Conservation (phyloP, 2,797 vertebrate genomes). For the Mionectes olivaceus region DNA sequence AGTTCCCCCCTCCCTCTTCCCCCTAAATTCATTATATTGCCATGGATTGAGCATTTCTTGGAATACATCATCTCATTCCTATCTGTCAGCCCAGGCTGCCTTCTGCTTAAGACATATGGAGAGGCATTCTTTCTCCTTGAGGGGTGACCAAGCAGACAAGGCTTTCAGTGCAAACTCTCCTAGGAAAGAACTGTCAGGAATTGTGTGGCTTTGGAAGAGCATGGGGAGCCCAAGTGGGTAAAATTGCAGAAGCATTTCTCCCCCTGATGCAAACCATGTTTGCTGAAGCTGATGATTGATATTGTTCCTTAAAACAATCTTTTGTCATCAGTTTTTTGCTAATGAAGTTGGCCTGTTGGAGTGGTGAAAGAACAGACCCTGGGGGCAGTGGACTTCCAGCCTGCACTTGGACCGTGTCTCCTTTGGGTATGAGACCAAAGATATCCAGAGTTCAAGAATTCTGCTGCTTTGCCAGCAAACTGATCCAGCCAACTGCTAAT, state of each 20-base stretch:
- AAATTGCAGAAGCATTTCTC: neutral
- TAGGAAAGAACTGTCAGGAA: neutral
- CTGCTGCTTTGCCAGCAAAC: constrained; percentile 23
- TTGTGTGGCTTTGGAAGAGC: neutral
- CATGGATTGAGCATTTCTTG: constrained; percentile 38
- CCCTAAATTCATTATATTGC: neutral
- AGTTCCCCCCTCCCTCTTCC: no score
- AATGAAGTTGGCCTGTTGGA: neutral
- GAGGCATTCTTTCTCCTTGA: constrained; percentile 46
- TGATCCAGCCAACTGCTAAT: constrained; percentile 43
- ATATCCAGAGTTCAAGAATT: constrained; percentile 31
- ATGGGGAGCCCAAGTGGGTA: neutral
- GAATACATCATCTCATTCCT: constrained; percentile 17
- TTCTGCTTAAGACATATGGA: constrained; percentile 61
- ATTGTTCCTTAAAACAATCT: neutral
- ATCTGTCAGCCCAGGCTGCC: constrained; percentile 41
- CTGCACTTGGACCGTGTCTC: neutral
- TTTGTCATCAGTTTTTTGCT: neutral
- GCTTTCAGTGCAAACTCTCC: neutral
- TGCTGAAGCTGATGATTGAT: neutral
- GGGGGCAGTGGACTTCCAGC: neutral
- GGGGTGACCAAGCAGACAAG: constrained; percentile 45
- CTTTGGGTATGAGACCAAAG: neutral
- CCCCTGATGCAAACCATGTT: neutral
- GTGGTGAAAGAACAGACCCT: neutral